Percentiles rank a stretch among this genome's conserved stretches.
These are phyloP conservation scores for Alectura lathami DNA, from an alignment of 2,113 vertebrate species.

Conservation along the genomic window DNA sequence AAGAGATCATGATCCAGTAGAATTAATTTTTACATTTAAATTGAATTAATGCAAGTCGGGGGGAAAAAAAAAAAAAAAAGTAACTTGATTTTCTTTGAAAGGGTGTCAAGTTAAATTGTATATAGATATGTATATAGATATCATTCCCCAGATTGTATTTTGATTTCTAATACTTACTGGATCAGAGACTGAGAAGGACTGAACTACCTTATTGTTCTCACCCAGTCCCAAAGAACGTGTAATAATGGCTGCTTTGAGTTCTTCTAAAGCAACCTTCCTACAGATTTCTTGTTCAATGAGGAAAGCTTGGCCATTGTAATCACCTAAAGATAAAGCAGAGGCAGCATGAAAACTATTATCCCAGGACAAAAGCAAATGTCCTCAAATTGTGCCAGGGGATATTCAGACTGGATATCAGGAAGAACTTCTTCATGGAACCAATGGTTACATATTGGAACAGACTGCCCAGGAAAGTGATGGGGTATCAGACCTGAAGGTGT, in stretches of 20 bases:
- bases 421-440: not conserved
- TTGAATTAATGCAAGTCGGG: not conserved
- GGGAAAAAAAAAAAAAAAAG: not conserved
- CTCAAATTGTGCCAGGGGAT: too few species aligned
- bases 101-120: not conserved
- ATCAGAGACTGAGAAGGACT: not conserved
- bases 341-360: too few species aligned
- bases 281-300: not conserved
- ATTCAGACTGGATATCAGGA: not conserved
- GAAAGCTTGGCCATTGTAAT: too few species aligned
- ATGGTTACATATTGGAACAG: not conserved
- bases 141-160: not conserved
- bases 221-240: not conserved
- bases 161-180: not conserved
- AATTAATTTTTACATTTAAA: not conserved
- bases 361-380: too few species aligned
- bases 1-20: not conserved
- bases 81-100: not conserved
- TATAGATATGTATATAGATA: not conserved
- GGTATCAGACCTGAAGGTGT: not conserved
- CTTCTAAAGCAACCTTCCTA: not conserved
- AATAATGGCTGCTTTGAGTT: not conserved
- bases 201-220: not conserved
- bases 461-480: not conserved
- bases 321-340: too few species aligned